Conservation (phyloP, 1,140 invertebrate genomes). For the Bombus polaris region DNA sequence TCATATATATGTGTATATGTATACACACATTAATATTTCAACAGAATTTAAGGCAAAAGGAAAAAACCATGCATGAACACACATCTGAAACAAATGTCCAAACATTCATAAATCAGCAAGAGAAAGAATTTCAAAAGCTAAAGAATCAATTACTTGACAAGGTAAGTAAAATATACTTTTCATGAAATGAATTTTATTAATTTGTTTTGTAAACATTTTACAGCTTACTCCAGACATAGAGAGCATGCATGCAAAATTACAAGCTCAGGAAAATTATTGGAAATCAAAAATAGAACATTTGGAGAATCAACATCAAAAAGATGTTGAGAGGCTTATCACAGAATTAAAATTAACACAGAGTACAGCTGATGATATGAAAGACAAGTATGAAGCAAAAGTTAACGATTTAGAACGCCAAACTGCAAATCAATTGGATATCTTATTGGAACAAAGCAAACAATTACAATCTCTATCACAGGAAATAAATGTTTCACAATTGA, state of each 20-base stretch:
- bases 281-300: slow-evolving; percentile 77
- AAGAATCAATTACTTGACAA: slow-evolving; percentile 73
- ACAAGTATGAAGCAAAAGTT: slow-evolving; percentile 78
- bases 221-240: slow-evolving; percentile 75
- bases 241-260: slow-evolving; percentile 77
- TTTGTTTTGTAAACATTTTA: slow-evolving; percentile 34
- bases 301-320: slow-evolving; percentile 76
- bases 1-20: background rate
- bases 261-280: slow-evolving; percentile 80
- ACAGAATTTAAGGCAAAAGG: slow-evolving; percentile 57
- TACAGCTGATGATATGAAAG: slow-evolving; percentile 70
- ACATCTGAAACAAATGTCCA: slow-evolving; percentile 66
- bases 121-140: slow-evolving; percentile 75
- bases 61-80: slow-evolving; percentile 54
- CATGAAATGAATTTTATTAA: background rate
- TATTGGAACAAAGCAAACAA: slow-evolving; percentile 77
- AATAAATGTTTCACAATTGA: slow-evolving; percentile 62
- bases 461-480: slow-evolving; percentile 70
- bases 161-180: slow-evolving; percentile 48
- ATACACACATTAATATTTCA: slow-evolving; percentile 11
- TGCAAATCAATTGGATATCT: slow-evolving; percentile 71
- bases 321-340: slow-evolving; percentile 76
- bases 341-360: slow-evolving; percentile 78
- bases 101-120: slow-evolving; percentile 73
- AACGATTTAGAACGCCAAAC: slow-evolving; percentile 75